A percentile compares a stretch with the other conserved stretches of the same genome.
phyloP scores from a whole-genome alignment of 2,113 vertebrate genomes.

The Muntiacus muntjak region DNA sequence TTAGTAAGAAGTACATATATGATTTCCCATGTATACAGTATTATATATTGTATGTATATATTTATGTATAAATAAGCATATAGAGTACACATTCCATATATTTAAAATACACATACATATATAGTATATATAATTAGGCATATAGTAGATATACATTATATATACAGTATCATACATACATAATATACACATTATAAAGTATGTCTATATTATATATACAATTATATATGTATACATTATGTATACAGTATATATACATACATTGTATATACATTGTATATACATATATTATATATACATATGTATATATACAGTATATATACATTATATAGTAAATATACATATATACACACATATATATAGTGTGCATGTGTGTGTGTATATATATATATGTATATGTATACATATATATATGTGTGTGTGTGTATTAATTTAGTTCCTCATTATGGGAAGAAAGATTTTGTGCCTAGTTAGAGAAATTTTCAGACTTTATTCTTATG shows the following conservation, averaged over 20 bases:
- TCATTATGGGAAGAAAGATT: background rate
- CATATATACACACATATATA: background rate
- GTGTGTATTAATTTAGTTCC: background rate
- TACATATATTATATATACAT: background rate
- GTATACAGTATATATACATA: background rate
- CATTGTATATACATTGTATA: too few relatives aligned
- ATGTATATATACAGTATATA: background rate
- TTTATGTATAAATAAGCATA: background rate
- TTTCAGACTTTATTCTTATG: background rate
- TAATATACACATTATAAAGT: background rate
- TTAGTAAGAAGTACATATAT: background rate
- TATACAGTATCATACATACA: background rate
- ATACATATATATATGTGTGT: background rate
- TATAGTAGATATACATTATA: background rate
- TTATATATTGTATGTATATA: background rate
- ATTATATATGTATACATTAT: background rate
- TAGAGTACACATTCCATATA: background rate
- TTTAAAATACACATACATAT: too few relatives aligned
- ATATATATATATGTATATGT: fast-evolving
- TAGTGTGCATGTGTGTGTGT: background rate
- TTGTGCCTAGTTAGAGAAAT: background rate
- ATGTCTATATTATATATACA: background rate
- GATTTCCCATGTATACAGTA: background rate
- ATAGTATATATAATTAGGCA: background rate
- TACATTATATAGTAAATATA: background rate